Evolutionary conservation across 1,140 invertebrate species (phyloP), one percentile per base, ranked within the genome.

Genomic region (Orchestia grillus): DNA sequence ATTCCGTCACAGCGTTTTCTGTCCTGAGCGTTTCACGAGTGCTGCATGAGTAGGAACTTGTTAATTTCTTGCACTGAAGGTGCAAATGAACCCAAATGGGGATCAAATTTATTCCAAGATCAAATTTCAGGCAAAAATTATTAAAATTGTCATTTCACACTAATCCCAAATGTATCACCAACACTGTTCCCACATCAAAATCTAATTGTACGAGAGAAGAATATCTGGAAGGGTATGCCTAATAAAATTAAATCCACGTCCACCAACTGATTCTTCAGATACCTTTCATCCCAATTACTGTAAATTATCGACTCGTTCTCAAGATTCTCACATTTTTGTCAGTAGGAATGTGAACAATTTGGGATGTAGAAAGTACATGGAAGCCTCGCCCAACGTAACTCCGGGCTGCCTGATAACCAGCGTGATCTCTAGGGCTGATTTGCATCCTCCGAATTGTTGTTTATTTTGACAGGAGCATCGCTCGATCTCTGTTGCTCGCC

Each of bases 391-490:
- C 62, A 19, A 77, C 62, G 62, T 77, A 77, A 77, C 11, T 53
- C 6, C 47, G 47, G 6, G 47, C 47, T 53, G 47, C 6, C 47
- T 77, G 88, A 90, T 90, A 90, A 15, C 15, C n/a, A 42, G 88
- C 88, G 88, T 90, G 88, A 90, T 90, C 88, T 90, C 41, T 41
- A 44, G 41, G 41, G 88, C 88, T 90, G 88, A 90, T 90, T 41
- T 42, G 88, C 88, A 90, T 90, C 88, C 43, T 90, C 88, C 28
- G 43, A 90, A 90, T 90, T 90, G 92, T 94, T 94, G 43, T 94
- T 94, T 94, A 94, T 94, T 94, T 94, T 44, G 92, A 47, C 92
- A 94, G 36, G 44, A 47, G 44, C 92, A 94, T 94, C 43, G 43
- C 92, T 94, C 44, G 40, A 45, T 94, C 92, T 94, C 44, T 45